Conservation (phyloP, 2,113 vertebrate genomes). For the Micronycteris hirsuta region DNA sequence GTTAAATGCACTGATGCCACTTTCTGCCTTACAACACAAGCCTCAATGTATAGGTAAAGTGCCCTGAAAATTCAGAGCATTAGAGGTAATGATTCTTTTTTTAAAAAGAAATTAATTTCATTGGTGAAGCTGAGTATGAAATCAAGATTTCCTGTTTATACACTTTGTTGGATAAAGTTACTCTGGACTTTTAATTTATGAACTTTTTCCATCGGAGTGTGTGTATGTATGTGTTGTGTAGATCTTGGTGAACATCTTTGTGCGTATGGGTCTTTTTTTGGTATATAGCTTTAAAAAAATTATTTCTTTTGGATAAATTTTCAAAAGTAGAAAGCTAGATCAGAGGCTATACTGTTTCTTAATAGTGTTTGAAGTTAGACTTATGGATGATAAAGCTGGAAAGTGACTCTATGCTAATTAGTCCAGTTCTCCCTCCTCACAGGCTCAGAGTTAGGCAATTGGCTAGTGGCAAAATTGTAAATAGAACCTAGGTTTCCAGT, state of each 20-base stretch:
- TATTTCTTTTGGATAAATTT: background rate
- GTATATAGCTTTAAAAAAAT: background rate
- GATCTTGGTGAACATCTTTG: slow-evolving; percentile 7
- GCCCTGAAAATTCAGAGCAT: background rate
- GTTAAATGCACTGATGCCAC: background rate
- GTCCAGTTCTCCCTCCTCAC: background rate
- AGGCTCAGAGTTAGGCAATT: background rate
- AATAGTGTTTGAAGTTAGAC: background rate
- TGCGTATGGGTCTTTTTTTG: background rate
- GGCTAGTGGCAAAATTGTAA: background rate
- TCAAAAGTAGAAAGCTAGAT: background rate
- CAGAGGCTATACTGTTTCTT: background rate
- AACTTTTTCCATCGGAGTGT: background rate
- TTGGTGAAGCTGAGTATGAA: background rate
- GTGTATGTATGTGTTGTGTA: background rate
- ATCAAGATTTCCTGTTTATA: background rate
- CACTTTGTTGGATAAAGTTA: background rate
- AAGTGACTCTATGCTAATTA: background rate
- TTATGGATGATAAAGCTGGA: background rate
- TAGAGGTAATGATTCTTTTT: background rate
- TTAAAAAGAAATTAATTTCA: background rate
- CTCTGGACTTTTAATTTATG: background rate
- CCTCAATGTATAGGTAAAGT: background rate
- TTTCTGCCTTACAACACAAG: background rate
- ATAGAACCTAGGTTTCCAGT: background rate